A percentile compares a stretch with the other conserved stretches of the same genome.
Conservation (phyloP, 2,888 invertebrate genomes). For the Drosophila helvetica region DNA sequence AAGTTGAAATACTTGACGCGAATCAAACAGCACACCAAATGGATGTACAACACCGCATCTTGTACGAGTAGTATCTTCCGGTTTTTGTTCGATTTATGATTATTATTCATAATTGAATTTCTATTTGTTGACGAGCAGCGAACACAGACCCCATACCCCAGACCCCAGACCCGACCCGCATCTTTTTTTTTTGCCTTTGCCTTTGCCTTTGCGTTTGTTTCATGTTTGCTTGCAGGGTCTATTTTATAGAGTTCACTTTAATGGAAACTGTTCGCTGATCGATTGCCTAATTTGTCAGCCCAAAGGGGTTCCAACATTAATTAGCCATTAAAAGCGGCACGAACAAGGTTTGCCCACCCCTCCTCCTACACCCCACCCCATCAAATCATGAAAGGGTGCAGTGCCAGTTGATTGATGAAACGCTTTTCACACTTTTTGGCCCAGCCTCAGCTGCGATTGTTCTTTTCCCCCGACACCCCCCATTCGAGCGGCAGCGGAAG, state of each 20-base stretch:
- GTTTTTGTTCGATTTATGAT: constrained; percentile 55
- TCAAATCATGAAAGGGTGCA: constrained; percentile 37
- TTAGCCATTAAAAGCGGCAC: constrained; percentile 65
- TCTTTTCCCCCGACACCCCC: constrained; percentile 12
- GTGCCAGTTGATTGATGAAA: constrained; percentile 51
- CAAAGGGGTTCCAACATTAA: constrained; percentile 59
- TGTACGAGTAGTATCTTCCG: constrained; percentile 63
- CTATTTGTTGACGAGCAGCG: constrained; percentile 59
- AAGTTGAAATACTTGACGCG: constrained; percentile 80
- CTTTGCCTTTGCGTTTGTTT: constrained; percentile 22
- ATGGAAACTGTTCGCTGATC: constrained; percentile 60
- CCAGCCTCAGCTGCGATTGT: neutral
- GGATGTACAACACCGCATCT: constrained; percentile 30
- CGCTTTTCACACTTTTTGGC: constrained; percentile 11
- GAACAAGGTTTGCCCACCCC: constrained; percentile 55
- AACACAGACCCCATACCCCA: constrained; percentile 28
- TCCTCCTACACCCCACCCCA: constrained; percentile 10
- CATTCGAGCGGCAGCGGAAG: constrained; percentile 42
- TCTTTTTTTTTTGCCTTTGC: constrained; percentile 51
- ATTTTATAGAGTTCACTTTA: constrained; percentile 47
- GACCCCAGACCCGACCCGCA: constrained; percentile 52
- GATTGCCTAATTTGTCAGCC: constrained; percentile 72
- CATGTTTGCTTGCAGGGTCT: constrained; percentile 34
- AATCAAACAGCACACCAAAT: constrained; percentile 37
- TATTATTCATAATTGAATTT: constrained; percentile 68